A percentile compares a stretch with the other conserved stretches of the same genome.
Conservation (phyloP, 2,888 invertebrate species). For the Drosophila austrosaltans region DNA sequence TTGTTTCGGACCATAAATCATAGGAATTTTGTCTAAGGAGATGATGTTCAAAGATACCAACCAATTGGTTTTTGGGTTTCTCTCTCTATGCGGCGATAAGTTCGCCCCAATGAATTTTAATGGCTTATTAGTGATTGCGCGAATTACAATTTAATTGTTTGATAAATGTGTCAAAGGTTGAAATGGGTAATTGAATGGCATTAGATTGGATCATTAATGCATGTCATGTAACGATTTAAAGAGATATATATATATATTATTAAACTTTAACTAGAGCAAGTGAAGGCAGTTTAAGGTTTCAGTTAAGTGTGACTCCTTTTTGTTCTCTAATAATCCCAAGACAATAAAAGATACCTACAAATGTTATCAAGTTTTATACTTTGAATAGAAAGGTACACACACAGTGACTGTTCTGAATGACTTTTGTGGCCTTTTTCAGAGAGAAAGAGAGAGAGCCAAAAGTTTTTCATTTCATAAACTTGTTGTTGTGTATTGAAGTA, state of each 20-base stretch:
- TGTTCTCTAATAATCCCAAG: neutral
- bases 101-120: slow-evolving; percentile 60
- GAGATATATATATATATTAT: neutral
- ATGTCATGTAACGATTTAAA: neutral
- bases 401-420: neutral
- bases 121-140: slow-evolving; percentile 57
- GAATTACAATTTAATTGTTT: slow-evolving; percentile 67
- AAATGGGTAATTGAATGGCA: slow-evolving; percentile 43
- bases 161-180: slow-evolving; percentile 41
- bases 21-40: slow-evolving; percentile 29
- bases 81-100: too few relatives aligned
- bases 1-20: slow-evolving; percentile 64
- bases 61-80: slow-evolving; percentile 26
- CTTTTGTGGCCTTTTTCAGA: slow-evolving; percentile 3
- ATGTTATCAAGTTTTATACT: neutral
- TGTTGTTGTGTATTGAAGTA: slow-evolving; percentile 1
- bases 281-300: neutral
- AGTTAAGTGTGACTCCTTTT: neutral
- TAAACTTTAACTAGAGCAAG: neutral
- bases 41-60: slow-evolving; percentile 8
- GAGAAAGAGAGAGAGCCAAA: too few relatives aligned
- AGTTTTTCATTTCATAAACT: slow-evolving; percentile 13
- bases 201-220: slow-evolving; percentile 20
- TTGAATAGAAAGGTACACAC: too few relatives aligned
- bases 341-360: neutral